Percentiles rank a stretch among this genome's conserved stretches.
Conservation (phyloP, 2,797 vertebrate genomes). For the Antrozous pallidus region DNA sequence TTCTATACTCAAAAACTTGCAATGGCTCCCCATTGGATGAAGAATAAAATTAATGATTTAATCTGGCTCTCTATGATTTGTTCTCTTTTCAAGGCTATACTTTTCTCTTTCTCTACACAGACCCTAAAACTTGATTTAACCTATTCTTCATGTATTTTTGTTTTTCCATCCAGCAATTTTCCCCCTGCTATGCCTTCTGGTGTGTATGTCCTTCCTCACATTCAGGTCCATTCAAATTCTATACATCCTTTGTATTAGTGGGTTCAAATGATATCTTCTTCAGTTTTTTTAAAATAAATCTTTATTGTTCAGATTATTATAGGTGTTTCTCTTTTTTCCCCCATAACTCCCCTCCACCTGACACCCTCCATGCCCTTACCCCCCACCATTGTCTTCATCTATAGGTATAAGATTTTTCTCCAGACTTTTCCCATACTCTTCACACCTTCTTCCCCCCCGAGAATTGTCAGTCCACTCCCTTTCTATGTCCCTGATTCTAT, state of each 20-base stretch:
- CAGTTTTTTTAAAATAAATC: not conserved
- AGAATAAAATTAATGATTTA: slow-evolving; percentile 31
- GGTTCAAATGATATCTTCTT: not conserved
- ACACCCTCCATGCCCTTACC: too few relatives aligned
- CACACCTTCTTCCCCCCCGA: too few relatives aligned
- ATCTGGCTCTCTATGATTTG: not conserved
- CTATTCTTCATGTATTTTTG: not conserved
- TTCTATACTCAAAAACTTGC: not conserved
- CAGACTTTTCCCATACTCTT: too few relatives aligned
- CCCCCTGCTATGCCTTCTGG: not conserved
- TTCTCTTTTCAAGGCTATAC: not conserved
- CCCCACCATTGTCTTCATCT: too few relatives aligned
- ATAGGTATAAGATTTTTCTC: too few relatives aligned
- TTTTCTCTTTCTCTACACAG: not conserved
- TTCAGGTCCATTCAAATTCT: not conserved
- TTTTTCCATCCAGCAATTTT: not conserved
- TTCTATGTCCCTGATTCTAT: too few relatives aligned
- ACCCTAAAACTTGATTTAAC: not conserved
- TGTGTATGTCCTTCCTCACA: not conserved
- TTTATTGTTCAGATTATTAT: too few relatives aligned
- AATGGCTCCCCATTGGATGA: not conserved
- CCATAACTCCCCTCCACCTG: too few relatives aligned
- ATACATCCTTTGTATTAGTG: not conserved
- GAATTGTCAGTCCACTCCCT: too few relatives aligned
- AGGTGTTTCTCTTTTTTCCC: too few relatives aligned